phyloP scores from a whole-genome alignment of 2,113 vertebrate genomes.

The Lathamus discolor region DNA sequence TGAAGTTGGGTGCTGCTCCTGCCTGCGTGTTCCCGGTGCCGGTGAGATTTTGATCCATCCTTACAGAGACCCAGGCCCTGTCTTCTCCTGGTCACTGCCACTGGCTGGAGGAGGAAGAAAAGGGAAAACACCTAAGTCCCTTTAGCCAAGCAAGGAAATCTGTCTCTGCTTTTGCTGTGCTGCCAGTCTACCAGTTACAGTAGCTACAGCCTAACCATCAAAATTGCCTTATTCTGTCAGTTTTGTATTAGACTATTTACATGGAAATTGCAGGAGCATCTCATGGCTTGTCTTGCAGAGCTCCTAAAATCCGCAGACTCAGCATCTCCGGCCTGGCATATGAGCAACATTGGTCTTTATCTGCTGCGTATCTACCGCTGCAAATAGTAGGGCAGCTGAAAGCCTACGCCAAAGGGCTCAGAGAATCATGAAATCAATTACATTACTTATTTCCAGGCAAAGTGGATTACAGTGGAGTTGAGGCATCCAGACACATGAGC shows the following conservation, averaged over 20 bases:
- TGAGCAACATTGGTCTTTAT: neutral
- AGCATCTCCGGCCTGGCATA: neutral
- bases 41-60: neutral
- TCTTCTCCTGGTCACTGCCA: neutral
- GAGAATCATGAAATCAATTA: neutral
- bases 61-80: neutral
- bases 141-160: neutral
- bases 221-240: neutral
- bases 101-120: neutral
- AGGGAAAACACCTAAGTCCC: neutral
- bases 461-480: neutral
- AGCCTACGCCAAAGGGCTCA: neutral
- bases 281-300: neutral
- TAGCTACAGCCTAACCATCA: neutral
- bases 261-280: neutral
- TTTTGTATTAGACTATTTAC: neutral
- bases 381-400: neutral
- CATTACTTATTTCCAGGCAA: neutral
- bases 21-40: neutral
- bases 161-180: neutral
- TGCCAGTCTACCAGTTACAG: neutral
- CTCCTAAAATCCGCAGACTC: neutral
- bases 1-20: neutral
- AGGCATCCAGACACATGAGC: neutral
- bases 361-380: neutral